phyloP scores from a whole-genome alignment of 2,797 vertebrate genomes.

The Cynodonichthys magdalenae region DNA sequence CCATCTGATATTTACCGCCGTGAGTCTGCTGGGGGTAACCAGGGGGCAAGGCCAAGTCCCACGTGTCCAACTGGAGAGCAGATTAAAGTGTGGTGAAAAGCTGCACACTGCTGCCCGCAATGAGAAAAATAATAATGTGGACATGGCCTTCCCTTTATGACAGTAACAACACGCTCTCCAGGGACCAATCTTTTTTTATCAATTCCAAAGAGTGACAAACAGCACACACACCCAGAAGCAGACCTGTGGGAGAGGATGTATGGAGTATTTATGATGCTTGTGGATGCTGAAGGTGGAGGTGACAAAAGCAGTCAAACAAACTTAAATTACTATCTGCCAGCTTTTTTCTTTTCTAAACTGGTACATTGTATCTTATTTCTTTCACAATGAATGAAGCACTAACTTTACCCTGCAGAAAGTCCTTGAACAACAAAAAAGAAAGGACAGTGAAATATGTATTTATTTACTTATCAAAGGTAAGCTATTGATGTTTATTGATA shows the following conservation, averaged over 20 bases:
- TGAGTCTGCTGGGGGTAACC: slow-evolving; percentile 64
- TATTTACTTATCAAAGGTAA: neutral
- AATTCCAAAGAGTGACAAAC: slow-evolving; percentile 72
- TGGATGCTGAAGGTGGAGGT: slow-evolving; percentile 58
- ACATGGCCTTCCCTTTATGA: slow-evolving; percentile 85
- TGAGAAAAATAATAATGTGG: slow-evolving; percentile 81
- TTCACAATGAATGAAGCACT: slow-evolving; percentile 43
- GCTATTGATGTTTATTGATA: slow-evolving; percentile 1
- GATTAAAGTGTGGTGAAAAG: slow-evolving; percentile 82
- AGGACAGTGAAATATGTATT: neutral
- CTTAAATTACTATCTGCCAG: slow-evolving; percentile 46
- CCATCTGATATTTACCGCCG: slow-evolving; percentile 79
- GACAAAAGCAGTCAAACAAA: slow-evolving; percentile 77
- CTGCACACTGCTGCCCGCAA: slow-evolving; percentile 69
- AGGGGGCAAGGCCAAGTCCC: slow-evolving; percentile 80
- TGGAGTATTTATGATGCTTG: slow-evolving; percentile 72
- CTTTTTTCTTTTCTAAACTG: slow-evolving; percentile 50
- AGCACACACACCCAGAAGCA: slow-evolving; percentile 64
- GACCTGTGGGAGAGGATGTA: slow-evolving; percentile 67
- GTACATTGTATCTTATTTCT: slow-evolving; percentile 51
- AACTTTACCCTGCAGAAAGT: slow-evolving; percentile 22
- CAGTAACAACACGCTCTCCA: slow-evolving; percentile 79
- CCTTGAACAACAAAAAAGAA: slow-evolving; percentile 31
- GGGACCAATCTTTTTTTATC: slow-evolving; percentile 83
- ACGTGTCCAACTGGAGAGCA: slow-evolving; percentile 75